A percentile compares a stretch with the other conserved stretches of the same genome.
phyloP scores from a whole-genome alignment of 2,888 invertebrate genomes.

The Helicoverpa assulta region DNA sequence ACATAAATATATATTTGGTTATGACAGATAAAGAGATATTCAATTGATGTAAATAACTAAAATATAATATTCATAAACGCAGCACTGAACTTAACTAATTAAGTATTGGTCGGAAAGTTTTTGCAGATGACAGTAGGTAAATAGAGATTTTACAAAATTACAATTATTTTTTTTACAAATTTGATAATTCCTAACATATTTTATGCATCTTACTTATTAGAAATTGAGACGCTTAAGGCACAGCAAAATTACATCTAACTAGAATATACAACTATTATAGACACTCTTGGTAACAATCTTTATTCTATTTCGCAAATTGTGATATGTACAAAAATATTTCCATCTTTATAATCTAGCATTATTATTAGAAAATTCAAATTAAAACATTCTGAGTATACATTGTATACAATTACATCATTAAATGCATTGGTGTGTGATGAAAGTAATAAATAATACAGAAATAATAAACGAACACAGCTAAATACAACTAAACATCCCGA shows the following conservation, averaged over 20 bases:
- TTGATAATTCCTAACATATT: slow-evolving; percentile 80
- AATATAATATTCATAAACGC: slow-evolving; percentile 56
- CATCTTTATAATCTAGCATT: slow-evolving; percentile 79
- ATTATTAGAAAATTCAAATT: slow-evolving; percentile 59
- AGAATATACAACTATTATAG: slow-evolving; percentile 78
- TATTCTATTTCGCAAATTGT: slow-evolving; percentile 83
- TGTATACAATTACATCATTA: slow-evolving; percentile 47
- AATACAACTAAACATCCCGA: slow-evolving; percentile 55
- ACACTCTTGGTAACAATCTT: slow-evolving; percentile 87
- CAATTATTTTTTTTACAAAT: slow-evolving; percentile 79
- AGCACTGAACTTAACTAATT: slow-evolving; percentile 60
- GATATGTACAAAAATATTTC: slow-evolving; percentile 90
- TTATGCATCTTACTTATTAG: slow-evolving; percentile 82
- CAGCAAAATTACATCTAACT: slow-evolving; percentile 88
- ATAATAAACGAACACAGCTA: slow-evolving; percentile 60
- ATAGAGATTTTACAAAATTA: slow-evolving; percentile 84
- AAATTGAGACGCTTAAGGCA: slow-evolving; percentile 90
- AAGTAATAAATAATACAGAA: slow-evolving; percentile 63
- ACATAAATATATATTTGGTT: slow-evolving; percentile 64
- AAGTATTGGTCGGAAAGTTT: slow-evolving; percentile 73
- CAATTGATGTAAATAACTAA: slow-evolving; percentile 49
- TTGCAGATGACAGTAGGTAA: slow-evolving; percentile 71
- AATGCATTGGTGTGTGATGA: slow-evolving; percentile 68
- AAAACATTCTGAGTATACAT: slow-evolving; percentile 49
- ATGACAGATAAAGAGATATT: slow-evolving; percentile 54